Evolutionary conservation across 2,797 vertebrate species (phyloP).

Genomic region (Pogoniulus pusillus): DNA sequence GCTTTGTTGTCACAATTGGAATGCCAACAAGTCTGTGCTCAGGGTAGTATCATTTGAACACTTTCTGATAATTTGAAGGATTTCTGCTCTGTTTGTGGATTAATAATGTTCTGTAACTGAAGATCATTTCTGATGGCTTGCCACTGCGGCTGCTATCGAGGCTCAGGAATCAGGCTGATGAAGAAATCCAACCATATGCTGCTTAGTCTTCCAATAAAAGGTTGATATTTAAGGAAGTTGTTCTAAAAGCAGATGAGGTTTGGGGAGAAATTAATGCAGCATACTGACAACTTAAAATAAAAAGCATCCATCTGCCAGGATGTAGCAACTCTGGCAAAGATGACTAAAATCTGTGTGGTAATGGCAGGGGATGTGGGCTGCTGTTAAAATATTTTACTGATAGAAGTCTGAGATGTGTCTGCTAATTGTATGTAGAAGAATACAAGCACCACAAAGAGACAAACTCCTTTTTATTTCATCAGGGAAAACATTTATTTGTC

Average conservation of each 20-base stretch:
- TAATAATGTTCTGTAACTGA: neutral
- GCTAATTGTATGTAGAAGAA: neutral
- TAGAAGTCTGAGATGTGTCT: rapidly evolving
- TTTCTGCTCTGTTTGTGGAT: neutral
- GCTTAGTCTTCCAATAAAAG: neutral
- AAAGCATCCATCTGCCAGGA: neutral
- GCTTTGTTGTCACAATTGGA: neutral
- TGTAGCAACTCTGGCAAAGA: neutral
- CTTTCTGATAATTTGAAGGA: neutral
- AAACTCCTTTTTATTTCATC: neutral
- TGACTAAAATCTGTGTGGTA: neutral
- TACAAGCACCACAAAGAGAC: rapidly evolving
- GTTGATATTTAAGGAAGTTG: conserved; percentile 8
- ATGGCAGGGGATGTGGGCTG: neutral
- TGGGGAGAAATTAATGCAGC: neutral
- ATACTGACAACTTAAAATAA: neutral
- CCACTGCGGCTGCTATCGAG: neutral
- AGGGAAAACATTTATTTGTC: neutral
- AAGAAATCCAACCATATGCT: neutral
- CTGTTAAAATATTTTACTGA: neutral
- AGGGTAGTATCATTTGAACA: conserved; percentile 1
- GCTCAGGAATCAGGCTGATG: conserved; percentile 15
- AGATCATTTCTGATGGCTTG: neutral
- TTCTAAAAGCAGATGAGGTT: conserved; percentile 11
- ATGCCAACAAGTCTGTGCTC: conserved; percentile 1